Evolutionary conservation across 2,888 invertebrate genomes (phyloP).

Genomic region (Heliconius cydno): DNA sequence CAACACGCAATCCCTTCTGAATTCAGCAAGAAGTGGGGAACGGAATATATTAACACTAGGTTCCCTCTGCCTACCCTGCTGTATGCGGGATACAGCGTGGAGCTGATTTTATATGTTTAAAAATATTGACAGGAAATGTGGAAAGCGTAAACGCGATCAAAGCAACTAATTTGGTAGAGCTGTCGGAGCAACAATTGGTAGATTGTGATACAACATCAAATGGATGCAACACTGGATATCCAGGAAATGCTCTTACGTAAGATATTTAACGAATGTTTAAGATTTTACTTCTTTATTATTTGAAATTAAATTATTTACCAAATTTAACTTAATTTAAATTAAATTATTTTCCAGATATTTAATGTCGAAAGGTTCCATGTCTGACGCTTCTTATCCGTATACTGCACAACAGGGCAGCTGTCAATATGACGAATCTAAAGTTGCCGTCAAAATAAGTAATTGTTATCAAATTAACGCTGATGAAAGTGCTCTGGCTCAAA

Average conservation of each 20-base stretch:
- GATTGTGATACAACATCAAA: slow-evolving; percentile 16
- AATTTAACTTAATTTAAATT: too few species aligned
- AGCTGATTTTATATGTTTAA: too few species aligned
- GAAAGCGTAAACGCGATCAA: too few species aligned
- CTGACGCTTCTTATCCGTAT: slow-evolving; percentile 27
- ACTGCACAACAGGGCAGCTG: not conserved
- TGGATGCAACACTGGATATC: not conserved
- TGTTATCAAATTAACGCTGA: not conserved
- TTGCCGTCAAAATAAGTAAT: not conserved
- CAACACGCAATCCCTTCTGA: too few species aligned
- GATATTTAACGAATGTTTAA: too few species aligned
- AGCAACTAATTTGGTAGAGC: not conserved
- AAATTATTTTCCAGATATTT: slow-evolving; percentile 25
- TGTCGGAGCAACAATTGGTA: slow-evolving; percentile 14
- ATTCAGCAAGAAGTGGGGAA: too few species aligned
- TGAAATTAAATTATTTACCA: too few species aligned
- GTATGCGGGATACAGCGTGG: too few species aligned
- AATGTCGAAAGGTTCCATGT: slow-evolving; percentile 15
- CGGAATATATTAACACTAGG: too few species aligned
- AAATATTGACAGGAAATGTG: too few species aligned
- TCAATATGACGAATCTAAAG: not conserved
- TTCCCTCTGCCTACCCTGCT: too few species aligned
- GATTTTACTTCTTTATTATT: too few species aligned
- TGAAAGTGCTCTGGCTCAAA: slow-evolving; percentile 12
- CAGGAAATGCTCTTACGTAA: not conserved